Conservation (phyloP, 2,888 invertebrate genomes). For the Dendrolimus houi region DNA sequence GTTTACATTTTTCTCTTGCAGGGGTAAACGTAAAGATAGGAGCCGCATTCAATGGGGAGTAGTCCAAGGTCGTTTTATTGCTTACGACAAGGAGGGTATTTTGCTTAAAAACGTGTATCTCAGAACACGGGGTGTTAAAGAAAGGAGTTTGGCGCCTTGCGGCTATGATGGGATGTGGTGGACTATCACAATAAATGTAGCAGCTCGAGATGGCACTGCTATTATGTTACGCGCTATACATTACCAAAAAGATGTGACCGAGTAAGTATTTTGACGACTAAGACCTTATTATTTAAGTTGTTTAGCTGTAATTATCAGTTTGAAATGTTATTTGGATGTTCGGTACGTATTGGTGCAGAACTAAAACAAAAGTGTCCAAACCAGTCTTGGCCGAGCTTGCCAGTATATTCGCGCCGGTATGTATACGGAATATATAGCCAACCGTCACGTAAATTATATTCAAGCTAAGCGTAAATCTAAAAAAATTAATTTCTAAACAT, state of each 20-base stretch:
- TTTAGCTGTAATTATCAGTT: too few species aligned
- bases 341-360: too few species aligned
- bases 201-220: slow-evolving; percentile 73
- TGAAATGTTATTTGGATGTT: too few species aligned
- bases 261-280: slow-evolving; percentile 60
- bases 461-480: too few species aligned
- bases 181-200: slow-evolving; percentile 44
- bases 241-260: slow-evolving; percentile 64
- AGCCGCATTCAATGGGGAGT: slow-evolving; percentile 81
- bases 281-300: not conserved
- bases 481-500: too few species aligned
- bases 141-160: slow-evolving; percentile 53
- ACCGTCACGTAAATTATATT: too few species aligned
- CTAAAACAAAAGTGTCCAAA: too few species aligned
- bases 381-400: too few species aligned
- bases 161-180: slow-evolving; percentile 37
- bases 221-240: slow-evolving; percentile 72
- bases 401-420: too few species aligned
- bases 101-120: slow-evolving; percentile 44
- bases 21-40: slow-evolving; percentile 46
- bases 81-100: slow-evolving; percentile 50
- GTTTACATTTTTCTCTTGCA: slow-evolving; percentile 17
- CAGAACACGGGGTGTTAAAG: slow-evolving; percentile 69
- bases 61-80: slow-evolving; percentile 73
- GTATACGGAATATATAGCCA: too few species aligned